Percentiles rank a stretch among this genome's conserved stretches.
Conservation (phyloP, 2,113 vertebrate species). For the Bombycilla garrulus region DNA sequence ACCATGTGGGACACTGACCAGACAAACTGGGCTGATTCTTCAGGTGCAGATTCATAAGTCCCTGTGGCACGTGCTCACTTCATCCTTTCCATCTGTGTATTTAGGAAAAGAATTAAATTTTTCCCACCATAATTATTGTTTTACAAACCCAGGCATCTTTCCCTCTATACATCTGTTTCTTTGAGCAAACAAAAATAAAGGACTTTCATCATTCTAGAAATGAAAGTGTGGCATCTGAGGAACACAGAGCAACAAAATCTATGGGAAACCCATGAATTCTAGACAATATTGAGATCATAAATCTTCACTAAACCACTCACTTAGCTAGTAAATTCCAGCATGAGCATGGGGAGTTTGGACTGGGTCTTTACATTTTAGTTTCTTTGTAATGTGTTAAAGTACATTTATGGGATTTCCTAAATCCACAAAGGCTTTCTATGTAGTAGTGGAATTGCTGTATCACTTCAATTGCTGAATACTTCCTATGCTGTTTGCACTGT, state of each 20-base stretch:
- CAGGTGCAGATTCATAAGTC: not conserved
- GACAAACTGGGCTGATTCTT: not conserved
- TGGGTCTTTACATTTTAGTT: not conserved
- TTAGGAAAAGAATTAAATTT: not conserved
- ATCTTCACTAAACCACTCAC: slow-evolving; percentile 29
- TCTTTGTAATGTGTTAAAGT: not conserved
- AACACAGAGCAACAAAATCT: not conserved
- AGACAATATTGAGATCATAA: not conserved
- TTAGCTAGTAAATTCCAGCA: not conserved
- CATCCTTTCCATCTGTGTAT: not conserved
- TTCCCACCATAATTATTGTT: not conserved
- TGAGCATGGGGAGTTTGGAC: not conserved
- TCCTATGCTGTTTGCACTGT: not conserved
- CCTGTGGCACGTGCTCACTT: rapidly evolving
- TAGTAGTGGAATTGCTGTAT: not conserved
- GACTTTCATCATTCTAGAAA: not conserved
- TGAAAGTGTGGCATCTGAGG: not conserved
- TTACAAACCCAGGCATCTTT: not conserved
- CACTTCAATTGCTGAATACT: not conserved
- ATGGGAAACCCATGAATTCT: not conserved
- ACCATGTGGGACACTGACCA: not conserved
- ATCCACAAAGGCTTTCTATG: not conserved
- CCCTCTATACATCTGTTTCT: not conserved
- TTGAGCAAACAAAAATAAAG: not conserved
- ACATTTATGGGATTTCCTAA: not conserved